Percentiles rank a stretch among this genome's conserved stretches.
phyloP scores from a whole-genome alignment of 2,888 invertebrate species.

The Pterostichus madidus region DNA sequence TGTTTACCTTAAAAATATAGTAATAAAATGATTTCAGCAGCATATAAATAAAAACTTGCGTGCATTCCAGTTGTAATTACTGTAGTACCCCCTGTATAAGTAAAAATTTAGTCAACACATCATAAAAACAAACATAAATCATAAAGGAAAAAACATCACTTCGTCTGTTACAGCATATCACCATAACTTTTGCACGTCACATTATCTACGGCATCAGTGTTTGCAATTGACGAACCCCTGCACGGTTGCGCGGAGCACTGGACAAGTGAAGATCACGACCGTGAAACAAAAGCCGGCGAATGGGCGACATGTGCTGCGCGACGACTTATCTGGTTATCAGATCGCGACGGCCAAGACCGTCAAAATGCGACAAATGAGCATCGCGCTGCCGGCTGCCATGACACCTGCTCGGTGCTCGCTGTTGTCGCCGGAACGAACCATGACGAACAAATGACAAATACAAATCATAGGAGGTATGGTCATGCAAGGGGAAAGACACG shows the following conservation, averaged over 20 bases:
- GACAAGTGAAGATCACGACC: conserved; percentile 49
- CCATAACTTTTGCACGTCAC: neutral
- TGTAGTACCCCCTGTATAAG: too few relatives aligned
- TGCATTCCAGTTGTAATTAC: too few relatives aligned
- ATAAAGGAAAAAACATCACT: neutral
- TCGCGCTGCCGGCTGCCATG: conserved; percentile 62
- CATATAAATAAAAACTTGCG: too few relatives aligned
- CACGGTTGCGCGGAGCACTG: neutral
- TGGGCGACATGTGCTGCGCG: conserved; percentile 54
- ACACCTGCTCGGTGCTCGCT: conserved; percentile 55
- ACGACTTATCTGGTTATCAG: conserved; percentile 57
- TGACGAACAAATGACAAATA: conserved; percentile 35
- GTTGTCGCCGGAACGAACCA: conserved; percentile 26
- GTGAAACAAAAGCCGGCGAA: conserved; percentile 47
- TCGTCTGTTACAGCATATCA: too few relatives aligned
- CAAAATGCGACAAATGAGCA: conserved; percentile 66
- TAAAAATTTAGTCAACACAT: neutral
- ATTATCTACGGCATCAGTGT: conserved; percentile 26
- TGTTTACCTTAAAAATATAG: too few relatives aligned
- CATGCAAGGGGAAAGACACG: too few relatives aligned
- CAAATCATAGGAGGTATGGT: neutral
- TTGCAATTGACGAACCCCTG: conserved; percentile 26
- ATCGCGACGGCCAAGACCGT: conserved; percentile 60
- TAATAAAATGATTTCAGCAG: too few relatives aligned
- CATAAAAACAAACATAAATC: conserved; percentile 20